Evolutionary conservation across 2,888 invertebrate genomes (phyloP).

Genomic region (Cerastis leucographa): DNA sequence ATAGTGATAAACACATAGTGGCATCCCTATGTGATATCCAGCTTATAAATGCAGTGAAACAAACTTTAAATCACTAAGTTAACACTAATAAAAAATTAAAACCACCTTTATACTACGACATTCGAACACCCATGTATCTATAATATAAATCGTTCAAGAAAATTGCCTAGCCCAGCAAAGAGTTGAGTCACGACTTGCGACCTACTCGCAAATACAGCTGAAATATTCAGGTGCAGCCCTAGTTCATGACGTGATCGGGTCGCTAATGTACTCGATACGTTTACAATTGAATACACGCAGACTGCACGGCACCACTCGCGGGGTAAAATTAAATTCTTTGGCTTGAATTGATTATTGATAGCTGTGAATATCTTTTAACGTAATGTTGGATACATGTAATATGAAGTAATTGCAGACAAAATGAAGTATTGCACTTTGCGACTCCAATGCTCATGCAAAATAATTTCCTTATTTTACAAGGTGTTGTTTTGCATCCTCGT

Average conservation of each 20-base stretch:
- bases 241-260: slow-evolving; percentile 46
- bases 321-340: slow-evolving; percentile 35
- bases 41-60: neutral
- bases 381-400: neutral
- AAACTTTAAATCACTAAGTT: neutral
- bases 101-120: neutral
- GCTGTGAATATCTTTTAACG: slow-evolving; percentile 7
- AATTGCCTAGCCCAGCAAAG: slow-evolving; percentile 15
- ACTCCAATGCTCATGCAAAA: neutral
- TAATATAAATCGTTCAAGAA: slow-evolving; percentile 28
- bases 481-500: no score
- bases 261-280: slow-evolving; percentile 24
- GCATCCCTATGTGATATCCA: no score
- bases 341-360: slow-evolving; percentile 16
- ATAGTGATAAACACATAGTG: neutral
- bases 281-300: slow-evolving; percentile 22
- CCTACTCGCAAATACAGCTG: slow-evolving; percentile 21
- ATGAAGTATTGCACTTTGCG: neutral
- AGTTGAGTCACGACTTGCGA: slow-evolving; percentile 27
- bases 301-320: slow-evolving; percentile 29
- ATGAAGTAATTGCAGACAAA: neutral
- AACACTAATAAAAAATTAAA: neutral
- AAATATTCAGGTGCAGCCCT: slow-evolving; percentile 53
- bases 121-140: neutral
- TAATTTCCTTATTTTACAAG: neutral